Evolutionary conservation across 2,797 vertebrate genomes (phyloP).

Genomic region (Morelia viridis): DNA sequence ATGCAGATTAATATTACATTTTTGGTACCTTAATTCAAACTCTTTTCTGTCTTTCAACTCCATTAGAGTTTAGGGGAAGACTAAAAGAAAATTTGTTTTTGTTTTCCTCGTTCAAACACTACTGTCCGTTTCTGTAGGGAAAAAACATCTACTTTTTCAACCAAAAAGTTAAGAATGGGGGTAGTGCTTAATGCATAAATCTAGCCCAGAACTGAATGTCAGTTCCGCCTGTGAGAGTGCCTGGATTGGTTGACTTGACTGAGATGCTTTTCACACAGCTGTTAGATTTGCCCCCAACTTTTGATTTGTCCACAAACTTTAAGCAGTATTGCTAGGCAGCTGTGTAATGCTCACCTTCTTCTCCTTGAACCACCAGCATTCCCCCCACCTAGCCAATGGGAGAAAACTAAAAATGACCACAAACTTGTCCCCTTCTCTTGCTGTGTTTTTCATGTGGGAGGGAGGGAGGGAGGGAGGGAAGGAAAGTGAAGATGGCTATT

Average conservation of each 20-base stretch:
- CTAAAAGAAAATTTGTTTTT: not conserved
- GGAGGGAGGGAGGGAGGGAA: not conserved
- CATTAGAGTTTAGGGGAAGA: conserved; percentile 26
- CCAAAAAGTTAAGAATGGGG: not conserved
- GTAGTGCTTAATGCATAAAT: not conserved
- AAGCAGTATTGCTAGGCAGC: not conserved
- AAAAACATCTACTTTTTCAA: not conserved
- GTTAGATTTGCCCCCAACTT: not conserved
- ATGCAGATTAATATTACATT: conserved; percentile 71
- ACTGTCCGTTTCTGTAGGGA: not conserved
- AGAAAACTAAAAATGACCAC: not conserved
- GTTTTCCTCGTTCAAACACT: conserved; percentile 24
- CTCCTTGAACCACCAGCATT: not conserved
- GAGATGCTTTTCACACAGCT: not conserved
- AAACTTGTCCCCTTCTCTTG: not conserved
- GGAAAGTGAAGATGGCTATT: not conserved
- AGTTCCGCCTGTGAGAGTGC: not conserved
- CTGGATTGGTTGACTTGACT: not conserved
- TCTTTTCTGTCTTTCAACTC: conserved; percentile 25
- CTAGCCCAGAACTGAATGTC: not conserved
- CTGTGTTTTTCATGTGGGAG: not conserved
- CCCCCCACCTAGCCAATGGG: not conserved
- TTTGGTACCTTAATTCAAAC: conserved; percentile 74
- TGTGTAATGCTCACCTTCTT: not conserved
- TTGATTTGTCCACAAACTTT: not conserved